Evolutionary conservation across 2,888 invertebrate genomes (phyloP), one percentile per base, ranked within the genome.

Genomic region (Leptura quadrifasciata): DNA sequence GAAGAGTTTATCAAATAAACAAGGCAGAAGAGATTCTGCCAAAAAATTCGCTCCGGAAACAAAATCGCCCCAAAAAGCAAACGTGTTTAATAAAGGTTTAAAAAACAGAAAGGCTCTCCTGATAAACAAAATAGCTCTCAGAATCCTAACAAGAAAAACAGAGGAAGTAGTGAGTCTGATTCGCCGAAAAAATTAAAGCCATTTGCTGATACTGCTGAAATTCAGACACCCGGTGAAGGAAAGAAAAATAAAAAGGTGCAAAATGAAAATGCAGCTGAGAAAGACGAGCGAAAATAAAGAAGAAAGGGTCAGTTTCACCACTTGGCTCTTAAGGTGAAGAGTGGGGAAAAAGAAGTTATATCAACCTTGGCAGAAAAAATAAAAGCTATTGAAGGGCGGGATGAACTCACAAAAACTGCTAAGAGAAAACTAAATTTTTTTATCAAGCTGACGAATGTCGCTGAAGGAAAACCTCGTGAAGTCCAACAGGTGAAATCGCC

Each of bases 321-420:
- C 8, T 75, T 84, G 52, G 80, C 78, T 68, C n/a, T 65, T n/a
- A 76, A 72, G 64, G 74, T 82, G n/a, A 77, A 74, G 27, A 15
- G 35, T n/a, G 77, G 74, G 17, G 76, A 73, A 9, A 81, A 78
- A 27, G 70, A 79, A 24, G 64, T 76, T 10, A 27, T 84, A 17
- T 55, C 71, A 54, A 27, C 47, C 17, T 54, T 84, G 3, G 71
- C 80, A 15, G 68, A 76, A 0, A 83, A 79, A 78, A 79, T 84
- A 67, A 47, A 76, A 64, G 76, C 60, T 6, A 77, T 84, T 24
- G 70, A 73, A 21, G 52, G 72, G 9, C 77, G 77, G 10, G 54
- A 35, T 58, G 80, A 82, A 35, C 18, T 81, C 9, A 75, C 84
- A 0, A 85, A 85, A 79, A 82, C 84, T 8, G 84, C 81, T 8